Percentiles rank a stretch among this genome's conserved stretches.
Evolutionary conservation across 1,140 invertebrate species (phyloP).

Genomic region (Mycetomoellerius zeteki): DNA sequence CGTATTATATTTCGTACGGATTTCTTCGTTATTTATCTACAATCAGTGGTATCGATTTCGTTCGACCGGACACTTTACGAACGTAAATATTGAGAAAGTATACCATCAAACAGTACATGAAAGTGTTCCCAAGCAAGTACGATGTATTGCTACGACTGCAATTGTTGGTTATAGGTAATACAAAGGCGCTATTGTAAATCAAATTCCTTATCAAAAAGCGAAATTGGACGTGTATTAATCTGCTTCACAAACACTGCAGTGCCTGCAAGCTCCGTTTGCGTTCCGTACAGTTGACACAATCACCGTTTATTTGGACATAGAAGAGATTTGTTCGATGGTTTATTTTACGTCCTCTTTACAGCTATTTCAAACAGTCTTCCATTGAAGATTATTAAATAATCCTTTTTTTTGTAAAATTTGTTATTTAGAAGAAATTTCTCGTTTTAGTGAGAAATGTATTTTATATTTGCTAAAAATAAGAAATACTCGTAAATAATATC

Average conservation of each 20-base stretch:
- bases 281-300: slow-evolving; percentile 1
- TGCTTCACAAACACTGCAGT: slow-evolving; percentile 1
- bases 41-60: slow-evolving; percentile 26
- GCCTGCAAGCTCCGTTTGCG: neutral
- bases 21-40: slow-evolving; percentile 19
- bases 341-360: neutral
- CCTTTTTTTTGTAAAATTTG: neutral
- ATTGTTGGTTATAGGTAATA: neutral
- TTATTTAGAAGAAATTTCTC: neutral
- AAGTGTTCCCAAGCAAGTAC: neutral
- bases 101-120: neutral
- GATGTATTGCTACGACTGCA: neutral
- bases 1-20: neutral
- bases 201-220: slow-evolving; percentile 42
- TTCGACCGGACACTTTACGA: slow-evolving; percentile 11
- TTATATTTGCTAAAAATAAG: neutral
- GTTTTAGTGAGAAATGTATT: neutral
- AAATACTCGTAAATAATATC: neutral
- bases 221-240: slow-evolving; percentile 51
- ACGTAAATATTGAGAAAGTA: slow-evolving; percentile 36
- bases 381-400: slow-evolving; percentile 37
- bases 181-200: neutral
- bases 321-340: neutral
- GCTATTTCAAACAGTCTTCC: slow-evolving; percentile 1
- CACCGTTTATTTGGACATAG: slow-evolving; percentile 16